Conservation (phyloP, 2,888 invertebrate species). For the Noctua janthe region DNA sequence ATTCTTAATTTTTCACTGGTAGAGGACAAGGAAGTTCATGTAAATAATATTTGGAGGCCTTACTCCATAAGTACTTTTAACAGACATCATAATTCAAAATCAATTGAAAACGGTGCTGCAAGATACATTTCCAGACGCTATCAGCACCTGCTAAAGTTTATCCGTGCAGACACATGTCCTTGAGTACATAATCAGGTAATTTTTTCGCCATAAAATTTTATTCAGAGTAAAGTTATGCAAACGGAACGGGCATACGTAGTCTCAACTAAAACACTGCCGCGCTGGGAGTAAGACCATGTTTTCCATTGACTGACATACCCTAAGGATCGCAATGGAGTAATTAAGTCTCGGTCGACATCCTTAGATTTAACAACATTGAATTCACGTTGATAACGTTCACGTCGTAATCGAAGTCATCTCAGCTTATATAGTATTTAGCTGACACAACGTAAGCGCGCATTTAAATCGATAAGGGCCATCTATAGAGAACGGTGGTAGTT, state of each 20-base stretch:
- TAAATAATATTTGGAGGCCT: not conserved
- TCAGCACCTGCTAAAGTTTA: not conserved
- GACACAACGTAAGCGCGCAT: slow-evolving; percentile 1
- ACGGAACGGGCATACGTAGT: not conserved
- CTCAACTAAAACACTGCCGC: not conserved
- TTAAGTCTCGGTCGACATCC: not conserved
- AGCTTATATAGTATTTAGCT: not conserved
- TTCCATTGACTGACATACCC: not conserved
- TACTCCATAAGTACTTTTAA: not conserved
- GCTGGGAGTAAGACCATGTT: not conserved
- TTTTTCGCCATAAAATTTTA: not conserved
- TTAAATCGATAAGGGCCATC: slow-evolving; percentile 12
- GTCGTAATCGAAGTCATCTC: not conserved
- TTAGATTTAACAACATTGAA: not conserved
- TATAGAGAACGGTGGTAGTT: not conserved
- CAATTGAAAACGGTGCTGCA: too few relatives aligned
- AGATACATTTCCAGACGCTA: not conserved
- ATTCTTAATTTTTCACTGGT: not conserved
- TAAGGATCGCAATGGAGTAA: not conserved
- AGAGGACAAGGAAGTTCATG: not conserved
- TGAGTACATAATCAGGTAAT: not conserved
- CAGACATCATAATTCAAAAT: not conserved
- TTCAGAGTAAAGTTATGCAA: not conserved
- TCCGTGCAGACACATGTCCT: not conserved
- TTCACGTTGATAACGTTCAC: too few relatives aligned